Evolutionary conservation across 2,888 invertebrate species (phyloP), one percentile per base, ranked within the genome.

Genomic region (Caradrina clavipalpis): DNA sequence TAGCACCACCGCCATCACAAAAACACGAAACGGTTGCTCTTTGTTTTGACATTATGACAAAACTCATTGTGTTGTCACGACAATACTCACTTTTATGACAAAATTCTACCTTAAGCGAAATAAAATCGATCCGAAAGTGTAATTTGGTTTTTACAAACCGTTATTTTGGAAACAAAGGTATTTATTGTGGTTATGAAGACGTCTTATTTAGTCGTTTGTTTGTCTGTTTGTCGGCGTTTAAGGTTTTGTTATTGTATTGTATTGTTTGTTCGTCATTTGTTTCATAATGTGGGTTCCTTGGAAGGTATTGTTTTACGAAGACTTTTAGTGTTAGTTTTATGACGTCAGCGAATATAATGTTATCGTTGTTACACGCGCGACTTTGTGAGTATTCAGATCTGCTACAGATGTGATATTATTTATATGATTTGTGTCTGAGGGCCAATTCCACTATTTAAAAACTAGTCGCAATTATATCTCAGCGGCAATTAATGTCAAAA

Each of bases 101-200:
- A 60, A 69, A 62, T 53, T 73, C 49, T 13, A 65, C 58, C 67
- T 58, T 60, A 54, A n/a, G n/a, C 55, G 1, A n/a, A 55, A 51
- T 65, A 68, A 55, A 57, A 56, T 35, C 31, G 64, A 69, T 63
- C 50, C 31, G n/a, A 47, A 61, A 56, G 62, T 50, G 58, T 58
- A 56, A 51, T 57, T 54, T 73, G 56, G 71, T 73, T 51, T 72
- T 73, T 10, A n/a, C 42, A 55, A 69, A 76, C 87, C 84, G 86
- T 88, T 90, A 86, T 78, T 76, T 77, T n/a, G 19, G 17, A 67
- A 85, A 86, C 76, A 84, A 87, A 85, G 74, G 67, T 76, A 56
- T 92, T 91, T 91, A 91, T 89, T 89, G 91, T 87, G 88, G 91
- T 91, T 86, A 85, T 89, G 87, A 88, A 86, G 82, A 81, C 72